phyloP scores from a whole-genome alignment of 2,797 vertebrate genomes.

The Cygnus olor region DNA sequence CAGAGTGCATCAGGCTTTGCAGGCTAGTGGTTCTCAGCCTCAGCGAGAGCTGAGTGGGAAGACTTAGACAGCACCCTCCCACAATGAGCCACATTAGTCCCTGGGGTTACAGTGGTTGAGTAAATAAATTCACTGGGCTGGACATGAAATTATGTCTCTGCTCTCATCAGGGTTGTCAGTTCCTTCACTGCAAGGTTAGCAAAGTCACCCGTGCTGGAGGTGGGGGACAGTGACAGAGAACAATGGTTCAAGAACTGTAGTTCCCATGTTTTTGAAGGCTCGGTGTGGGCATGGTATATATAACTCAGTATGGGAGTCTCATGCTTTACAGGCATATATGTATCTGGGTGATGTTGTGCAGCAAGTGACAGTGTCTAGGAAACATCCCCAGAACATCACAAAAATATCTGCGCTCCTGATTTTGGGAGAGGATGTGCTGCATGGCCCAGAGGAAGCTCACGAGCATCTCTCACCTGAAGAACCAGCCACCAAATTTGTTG shows the following conservation, averaged over 20 bases:
- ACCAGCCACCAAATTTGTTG: not conserved
- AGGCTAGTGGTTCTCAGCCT: not conserved
- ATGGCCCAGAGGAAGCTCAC: not conserved
- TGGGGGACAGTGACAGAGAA: not conserved
- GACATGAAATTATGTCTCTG: not conserved
- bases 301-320: not conserved
- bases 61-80: not conserved
- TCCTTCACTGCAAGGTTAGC: not conserved
- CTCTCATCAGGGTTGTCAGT: not conserved
- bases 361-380: not conserved
- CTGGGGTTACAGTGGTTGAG: not conserved
- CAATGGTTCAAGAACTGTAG: not conserved
- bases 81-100: not conserved
- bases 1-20: not conserved
- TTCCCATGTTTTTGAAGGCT: not conserved
- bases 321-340: not conserved
- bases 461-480: not conserved
- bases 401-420: accelerated
- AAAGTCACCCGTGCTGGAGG: not conserved
- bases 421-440: not conserved
- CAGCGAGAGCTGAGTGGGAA: not conserved
- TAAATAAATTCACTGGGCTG: not conserved
- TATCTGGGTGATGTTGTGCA: not conserved
- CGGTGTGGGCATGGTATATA: not conserved
- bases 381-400: not conserved